Base-by-base conservation (phyloP, 2,797 vertebrate species). In the Mormyrus hasselquistii region DNA sequence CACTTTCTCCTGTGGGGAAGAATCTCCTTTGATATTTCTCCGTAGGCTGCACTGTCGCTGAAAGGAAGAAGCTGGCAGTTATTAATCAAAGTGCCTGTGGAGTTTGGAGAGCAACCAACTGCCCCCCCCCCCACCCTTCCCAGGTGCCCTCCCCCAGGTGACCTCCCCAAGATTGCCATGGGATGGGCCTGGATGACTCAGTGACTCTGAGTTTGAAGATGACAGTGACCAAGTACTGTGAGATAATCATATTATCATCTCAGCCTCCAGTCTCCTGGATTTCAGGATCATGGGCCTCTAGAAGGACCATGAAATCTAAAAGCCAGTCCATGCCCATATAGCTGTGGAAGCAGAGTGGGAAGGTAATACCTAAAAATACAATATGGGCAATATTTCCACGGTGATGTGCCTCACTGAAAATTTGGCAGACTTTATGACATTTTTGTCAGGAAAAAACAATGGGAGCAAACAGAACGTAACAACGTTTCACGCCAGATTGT, bases 171-270 rank as follows among this genome's bases (percentile, higher is more conserved):
- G 50, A 52, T 49, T 53, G 49, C 49, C 22, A 16, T 85, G 47
- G 50, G 47, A 85, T 52, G 50, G 83, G 83, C 47, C 83, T 7
- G 22, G 50, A 86, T 86, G 83, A 86, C 47, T 86, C 83, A 86
- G 49, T 53, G 83, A 86, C 50, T 86, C 50, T 29, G 83, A 29
- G 50, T 52, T 53, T 59, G 86, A 87, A 87, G 34, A 57, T 59
- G 86, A 87, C 86, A 87, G 53, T 59, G 86, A 87, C 34, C 52
- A 57, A 87, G 52, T 59, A 87, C 86, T 57, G 8, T 44, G 34
- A 59, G 86, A 59, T 59, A 57, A 87, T 87, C 52, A 57, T 87
- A 87, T 87, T 53, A 86, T 86, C 50, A 86, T 86, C 50, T 34
- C 22, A 86, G 50, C 83, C 83, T 53, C 19, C 50, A 29, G 50